Evolutionary conservation across 2,113 vertebrate genomes (phyloP).

Genomic region (Terrapene triunguis): DNA sequence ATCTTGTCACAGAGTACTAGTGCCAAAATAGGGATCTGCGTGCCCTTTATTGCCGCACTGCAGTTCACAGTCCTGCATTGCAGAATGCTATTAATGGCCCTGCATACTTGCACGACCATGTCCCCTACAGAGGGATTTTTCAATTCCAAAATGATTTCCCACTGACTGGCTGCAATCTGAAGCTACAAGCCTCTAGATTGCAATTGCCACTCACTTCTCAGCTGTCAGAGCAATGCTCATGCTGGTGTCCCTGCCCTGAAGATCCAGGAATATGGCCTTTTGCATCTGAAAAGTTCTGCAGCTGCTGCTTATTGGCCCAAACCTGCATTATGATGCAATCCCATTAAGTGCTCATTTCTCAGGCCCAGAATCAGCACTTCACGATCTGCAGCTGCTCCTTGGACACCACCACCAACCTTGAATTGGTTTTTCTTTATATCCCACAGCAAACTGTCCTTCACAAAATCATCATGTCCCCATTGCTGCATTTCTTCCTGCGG

Average conservation of each 20-base stretch:
- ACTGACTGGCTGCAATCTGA: not conserved
- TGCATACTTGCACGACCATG: no score
- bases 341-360: not conserved
- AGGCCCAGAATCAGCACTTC: not conserved
- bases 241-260: not conserved
- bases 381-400: no score
- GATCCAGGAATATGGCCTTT: not conserved
- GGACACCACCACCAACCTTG: no score
- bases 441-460: not conserved
- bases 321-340: not conserved
- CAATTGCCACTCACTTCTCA: not conserved
- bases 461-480: not conserved
- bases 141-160: not conserved
- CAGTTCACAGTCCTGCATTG: no score
- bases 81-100: no score
- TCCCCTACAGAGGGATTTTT: no score
- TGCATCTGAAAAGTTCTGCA: no score
- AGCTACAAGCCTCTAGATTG: not conserved
- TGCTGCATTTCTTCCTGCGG: not conserved
- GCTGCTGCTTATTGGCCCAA: not conserved
- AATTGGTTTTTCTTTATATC: no score
- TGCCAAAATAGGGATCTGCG: not conserved
- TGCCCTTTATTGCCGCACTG: not conserved
- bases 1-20: no score
- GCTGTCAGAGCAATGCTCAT: not conserved